These are phyloP conservation scores for Pyrrhosoma nymphula DNA, from an alignment of 2,888 invertebrate species.

Conservation along the genomic window DNA sequence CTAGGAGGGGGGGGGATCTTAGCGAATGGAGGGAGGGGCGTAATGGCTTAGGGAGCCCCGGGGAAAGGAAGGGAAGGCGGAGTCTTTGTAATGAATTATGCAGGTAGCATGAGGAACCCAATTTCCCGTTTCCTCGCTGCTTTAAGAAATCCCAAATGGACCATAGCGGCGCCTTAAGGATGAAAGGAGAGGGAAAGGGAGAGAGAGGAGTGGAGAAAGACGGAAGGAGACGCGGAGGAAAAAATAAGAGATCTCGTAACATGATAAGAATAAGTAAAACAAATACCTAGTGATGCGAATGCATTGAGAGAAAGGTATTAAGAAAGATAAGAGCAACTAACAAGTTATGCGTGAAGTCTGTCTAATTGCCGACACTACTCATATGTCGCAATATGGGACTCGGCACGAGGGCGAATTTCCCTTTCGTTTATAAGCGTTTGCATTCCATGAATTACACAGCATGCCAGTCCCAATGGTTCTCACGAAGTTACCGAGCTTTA, in stretches of 20 bases:
- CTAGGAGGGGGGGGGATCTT: no score
- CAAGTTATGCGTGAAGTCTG: no score
- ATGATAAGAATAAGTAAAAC: not conserved
- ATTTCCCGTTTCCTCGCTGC: constrained; percentile 32
- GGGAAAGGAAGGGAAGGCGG: not conserved
- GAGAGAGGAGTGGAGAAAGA: not conserved
- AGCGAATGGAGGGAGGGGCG: not conserved
- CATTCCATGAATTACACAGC: no score
- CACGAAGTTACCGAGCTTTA: no score
- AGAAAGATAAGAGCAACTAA: not conserved
- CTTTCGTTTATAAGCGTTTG: no score
- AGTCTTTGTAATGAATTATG: constrained; percentile 38
- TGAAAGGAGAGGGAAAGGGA: not conserved
- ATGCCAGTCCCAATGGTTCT: no score
- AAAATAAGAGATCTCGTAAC: not conserved
- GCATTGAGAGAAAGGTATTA: not conserved
- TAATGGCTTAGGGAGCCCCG: not conserved
- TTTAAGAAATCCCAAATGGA: not conserved
- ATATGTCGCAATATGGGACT: no score
- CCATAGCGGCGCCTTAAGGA: not conserved
- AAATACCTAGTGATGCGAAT: not conserved
- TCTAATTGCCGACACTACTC: no score
- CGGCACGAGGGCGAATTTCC: no score
- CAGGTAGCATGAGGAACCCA: constrained; percentile 23
- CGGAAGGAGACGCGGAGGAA: not conserved